phyloP scores from a whole-genome alignment of 37 sponge, comb jelly and placozoan species.

The Cladorhizidae sp. region DNA sequence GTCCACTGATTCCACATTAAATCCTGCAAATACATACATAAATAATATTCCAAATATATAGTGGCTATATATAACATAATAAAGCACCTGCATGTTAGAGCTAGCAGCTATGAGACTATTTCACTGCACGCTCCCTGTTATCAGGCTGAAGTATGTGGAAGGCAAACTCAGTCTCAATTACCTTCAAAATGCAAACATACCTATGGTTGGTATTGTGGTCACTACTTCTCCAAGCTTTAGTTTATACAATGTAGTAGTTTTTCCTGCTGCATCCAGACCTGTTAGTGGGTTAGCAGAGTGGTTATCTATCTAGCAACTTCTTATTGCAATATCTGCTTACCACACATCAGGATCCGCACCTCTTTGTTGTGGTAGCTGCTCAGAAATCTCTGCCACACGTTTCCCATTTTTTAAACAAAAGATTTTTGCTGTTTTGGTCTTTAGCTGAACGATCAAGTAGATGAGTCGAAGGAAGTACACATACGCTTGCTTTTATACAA shows the following conservation, averaged over 20 bases:
- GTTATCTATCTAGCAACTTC: too few species aligned
- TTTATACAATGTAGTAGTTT: slow-evolving; percentile 84
- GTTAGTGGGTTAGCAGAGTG: neutral
- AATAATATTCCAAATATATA: neutral
- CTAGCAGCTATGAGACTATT: too few species aligned
- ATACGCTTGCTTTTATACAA: too few species aligned
- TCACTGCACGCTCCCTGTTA: too few species aligned
- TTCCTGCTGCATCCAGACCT: slow-evolving; percentile 90
- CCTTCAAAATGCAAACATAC: neutral
- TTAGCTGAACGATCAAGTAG: neutral
- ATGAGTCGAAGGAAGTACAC: neutral
- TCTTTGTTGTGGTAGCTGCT: slow-evolving; percentile 15
- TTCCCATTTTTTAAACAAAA: slow-evolving; percentile 31
- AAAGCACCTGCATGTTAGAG: too few species aligned
- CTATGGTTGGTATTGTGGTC: slow-evolving; percentile 79
- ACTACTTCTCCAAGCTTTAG: slow-evolving; percentile 93
- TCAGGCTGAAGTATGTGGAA: too few species aligned
- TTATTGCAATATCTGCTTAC: slow-evolving; percentile 24
- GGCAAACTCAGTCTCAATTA: too few species aligned
- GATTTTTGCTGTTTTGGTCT: neutral
- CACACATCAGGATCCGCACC: slow-evolving; percentile 58
- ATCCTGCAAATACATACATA: slow-evolving; percentile 36
- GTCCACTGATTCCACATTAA: slow-evolving; percentile 72
- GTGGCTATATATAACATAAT: slow-evolving; percentile 17
- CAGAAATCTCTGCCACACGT: slow-evolving; percentile 5